phyloP scores from a whole-genome alignment of 2,888 invertebrate genomes.

The Parasteatoda lunata region DNA sequence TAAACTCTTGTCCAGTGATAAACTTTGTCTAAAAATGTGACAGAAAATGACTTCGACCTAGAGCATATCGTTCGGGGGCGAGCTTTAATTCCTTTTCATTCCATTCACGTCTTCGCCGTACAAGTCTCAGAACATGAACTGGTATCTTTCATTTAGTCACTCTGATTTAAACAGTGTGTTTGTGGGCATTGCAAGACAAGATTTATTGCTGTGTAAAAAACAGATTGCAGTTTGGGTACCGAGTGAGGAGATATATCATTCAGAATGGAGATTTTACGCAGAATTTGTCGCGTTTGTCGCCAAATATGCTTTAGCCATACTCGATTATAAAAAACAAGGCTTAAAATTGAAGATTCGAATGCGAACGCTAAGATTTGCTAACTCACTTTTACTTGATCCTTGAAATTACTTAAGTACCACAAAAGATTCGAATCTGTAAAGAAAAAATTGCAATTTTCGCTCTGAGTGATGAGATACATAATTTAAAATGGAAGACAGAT shows the following conservation, averaged over 20 bases:
- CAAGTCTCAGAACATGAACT: not conserved
- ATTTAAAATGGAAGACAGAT: too few relatives aligned
- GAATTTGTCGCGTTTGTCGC: not conserved
- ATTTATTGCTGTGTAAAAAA: not conserved
- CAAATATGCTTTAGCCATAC: not conserved
- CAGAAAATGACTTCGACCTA: not conserved
- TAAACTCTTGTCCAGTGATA: constrained; percentile 43
- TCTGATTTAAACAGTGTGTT: not conserved
- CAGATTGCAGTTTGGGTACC: not conserved
- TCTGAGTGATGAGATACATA: too few relatives aligned
- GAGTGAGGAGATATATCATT: not conserved
- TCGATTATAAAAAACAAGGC: too few relatives aligned
- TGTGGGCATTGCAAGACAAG: not conserved
- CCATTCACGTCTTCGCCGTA: constrained; percentile 21
- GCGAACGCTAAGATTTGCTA: too few relatives aligned
- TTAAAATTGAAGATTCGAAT: too few relatives aligned
- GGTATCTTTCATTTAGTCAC: not conserved
- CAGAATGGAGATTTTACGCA: not conserved
- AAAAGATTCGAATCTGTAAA: too few relatives aligned
- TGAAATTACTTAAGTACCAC: too few relatives aligned
- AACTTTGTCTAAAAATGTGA: constrained; percentile 27
- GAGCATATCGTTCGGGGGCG: not conserved
- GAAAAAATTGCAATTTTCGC: too few relatives aligned
- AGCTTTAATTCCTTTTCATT: constrained; percentile 7
- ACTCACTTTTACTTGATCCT: too few relatives aligned